Conservation (phyloP, 2,888 invertebrate species). For the Tetragonisca angustula region DNA sequence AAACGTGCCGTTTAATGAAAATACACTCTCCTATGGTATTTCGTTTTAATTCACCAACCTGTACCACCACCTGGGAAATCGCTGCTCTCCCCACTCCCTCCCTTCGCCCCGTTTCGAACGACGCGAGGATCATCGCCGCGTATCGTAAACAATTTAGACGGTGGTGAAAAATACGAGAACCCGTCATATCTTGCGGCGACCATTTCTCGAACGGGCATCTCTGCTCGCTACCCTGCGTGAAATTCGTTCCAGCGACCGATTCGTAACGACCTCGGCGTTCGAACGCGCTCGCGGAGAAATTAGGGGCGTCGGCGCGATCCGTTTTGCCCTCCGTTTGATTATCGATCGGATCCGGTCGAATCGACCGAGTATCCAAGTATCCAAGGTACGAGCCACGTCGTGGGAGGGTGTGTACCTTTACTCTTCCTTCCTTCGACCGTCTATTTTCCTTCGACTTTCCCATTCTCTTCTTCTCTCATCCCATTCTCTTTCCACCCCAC, state of each 20-base stretch:
- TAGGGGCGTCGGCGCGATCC: constrained; percentile 34
- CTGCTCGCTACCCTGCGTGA: no score
- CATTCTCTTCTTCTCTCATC: constrained; percentile 21
- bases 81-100: no score
- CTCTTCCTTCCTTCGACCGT: neutral
- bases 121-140: neutral
- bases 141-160: neutral
- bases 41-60: no score
- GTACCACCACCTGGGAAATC: neutral
- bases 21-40: neutral
- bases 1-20: neutral
- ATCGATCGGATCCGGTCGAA: constrained; percentile 49
- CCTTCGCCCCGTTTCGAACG: neutral
- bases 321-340: constrained; percentile 41
- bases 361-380: constrained; percentile 30
- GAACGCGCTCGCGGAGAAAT: constrained; percentile 19
- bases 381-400: neutral
- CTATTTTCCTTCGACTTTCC: constrained; percentile 33
- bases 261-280: constrained; percentile 7
- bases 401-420: constrained; percentile 8
- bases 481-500: no score
- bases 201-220: neutral
- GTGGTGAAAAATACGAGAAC: neutral
- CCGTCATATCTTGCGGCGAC: neutral
- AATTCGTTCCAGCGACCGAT: neutral